Evolutionary conservation across 2,888 invertebrate genomes (phyloP).

Genomic region (Nyleta sp.): DNA sequence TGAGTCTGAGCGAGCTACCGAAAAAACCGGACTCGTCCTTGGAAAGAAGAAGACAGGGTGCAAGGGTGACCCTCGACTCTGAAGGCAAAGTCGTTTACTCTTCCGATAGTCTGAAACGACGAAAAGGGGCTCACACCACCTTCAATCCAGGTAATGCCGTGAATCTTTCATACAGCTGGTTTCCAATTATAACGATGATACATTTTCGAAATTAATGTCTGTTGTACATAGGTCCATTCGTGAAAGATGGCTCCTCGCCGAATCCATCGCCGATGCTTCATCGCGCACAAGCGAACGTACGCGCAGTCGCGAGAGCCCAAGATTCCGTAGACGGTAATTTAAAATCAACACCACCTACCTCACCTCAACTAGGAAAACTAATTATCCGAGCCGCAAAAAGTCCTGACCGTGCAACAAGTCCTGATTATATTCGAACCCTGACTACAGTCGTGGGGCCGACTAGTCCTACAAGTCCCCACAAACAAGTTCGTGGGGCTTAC

Average conservation of each 20-base stretch:
- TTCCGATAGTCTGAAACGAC: conserved; percentile 91
- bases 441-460: conserved; percentile 86
- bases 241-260: conserved; percentile 85
- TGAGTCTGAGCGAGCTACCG: conserved; percentile 91
- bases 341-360: conserved; percentile 83
- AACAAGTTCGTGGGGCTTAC: conserved; percentile 85
- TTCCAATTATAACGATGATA: too few relatives aligned
- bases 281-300: conserved; percentile 80
- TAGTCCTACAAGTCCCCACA: conserved; percentile 81
- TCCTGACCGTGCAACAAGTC: conserved; percentile 77
- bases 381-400: conserved; percentile 85
- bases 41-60: conserved; percentile 86
- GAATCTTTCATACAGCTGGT: too few relatives aligned
- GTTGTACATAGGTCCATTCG: conserved; percentile 86
- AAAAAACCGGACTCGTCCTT: conserved; percentile 83
- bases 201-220: too few relatives aligned
- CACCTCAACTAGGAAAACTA: conserved; percentile 87
- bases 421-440: conserved; percentile 83
- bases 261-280: conserved; percentile 84
- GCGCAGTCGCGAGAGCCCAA: conserved; percentile 83
- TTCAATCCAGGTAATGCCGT: conserved; percentile 93
- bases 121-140: conserved; percentile 92
- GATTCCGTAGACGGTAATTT: conserved; percentile 80
- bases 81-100: conserved; percentile 95
- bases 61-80: conserved; percentile 92